Evolutionary conservation across 2,113 vertebrate genomes (phyloP), one percentile per base, ranked within the genome.

Genomic region (Octodon degus): DNA sequence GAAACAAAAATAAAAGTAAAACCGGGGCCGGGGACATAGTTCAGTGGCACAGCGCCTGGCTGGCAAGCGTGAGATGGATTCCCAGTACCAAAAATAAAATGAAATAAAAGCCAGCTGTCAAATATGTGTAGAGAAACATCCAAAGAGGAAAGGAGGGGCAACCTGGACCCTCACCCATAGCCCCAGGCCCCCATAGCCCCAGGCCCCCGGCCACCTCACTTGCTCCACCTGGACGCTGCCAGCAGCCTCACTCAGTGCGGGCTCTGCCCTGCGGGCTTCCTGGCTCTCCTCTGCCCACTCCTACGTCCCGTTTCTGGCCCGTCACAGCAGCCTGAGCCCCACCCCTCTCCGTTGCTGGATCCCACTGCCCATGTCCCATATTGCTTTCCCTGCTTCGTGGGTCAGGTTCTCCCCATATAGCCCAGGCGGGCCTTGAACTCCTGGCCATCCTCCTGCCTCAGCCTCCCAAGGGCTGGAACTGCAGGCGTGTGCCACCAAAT

Each of bases 101-200:
- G 55, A 58, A 72, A 37, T 9, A 72, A 40, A 72, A 37, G 20
- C 8, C 40, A 77, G 74, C 80, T 87, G 89, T 82, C 81, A 96
- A 91, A 85, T 86, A 68, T 93, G 53, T 47, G 60, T 37, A 85
- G 92, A 74, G 68, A 76, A 93, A 55, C 81, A 81, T 95, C 89
- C 83, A 83, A 83, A 94, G 82, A 83, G 96, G 55, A 40, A 95
- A 90, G 79, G 47, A 91, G 47, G 60, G 27, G 93, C 85, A 93
- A 74, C 79, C 22, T n/a, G 70, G 37, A 77, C 32, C 83, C 32
- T 88, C 85, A 67, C 32, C 50, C 72, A 67, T 74, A 84, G 87
- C 84, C 47, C 53, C 60, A 93, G 53, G 82, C 53, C 50, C 82
- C 47, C 12, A n/a, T n/a, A n/a, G n/a, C n/a, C 86, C 53, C 60